Percentiles rank a stretch among this genome's conserved stretches.
Conservation (phyloP, 2,888 invertebrate species). For the Acleris literana region DNA sequence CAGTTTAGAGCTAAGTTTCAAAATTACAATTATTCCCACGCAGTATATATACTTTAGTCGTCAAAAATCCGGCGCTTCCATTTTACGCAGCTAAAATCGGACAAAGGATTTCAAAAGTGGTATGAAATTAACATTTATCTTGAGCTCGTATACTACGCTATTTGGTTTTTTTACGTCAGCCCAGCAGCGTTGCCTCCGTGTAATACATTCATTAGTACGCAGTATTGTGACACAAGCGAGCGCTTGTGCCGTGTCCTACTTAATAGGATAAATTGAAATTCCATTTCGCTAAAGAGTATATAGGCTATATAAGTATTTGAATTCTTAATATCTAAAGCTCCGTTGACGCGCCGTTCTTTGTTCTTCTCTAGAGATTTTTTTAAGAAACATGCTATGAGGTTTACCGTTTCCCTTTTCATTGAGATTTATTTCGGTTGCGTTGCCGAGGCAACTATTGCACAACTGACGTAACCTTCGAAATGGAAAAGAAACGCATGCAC, state of each 20-base stretch:
- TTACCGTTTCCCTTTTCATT: background rate
- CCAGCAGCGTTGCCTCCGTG: conserved; percentile 57
- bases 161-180: conserved; percentile 40
- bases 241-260: conserved; percentile 68
- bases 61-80: conserved; percentile 5
- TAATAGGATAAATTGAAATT: conserved; percentile 78
- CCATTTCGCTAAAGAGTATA: conserved; percentile 77
- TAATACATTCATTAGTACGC: conserved; percentile 66
- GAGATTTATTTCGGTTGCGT: conserved; percentile 60
- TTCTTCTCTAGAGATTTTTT: background rate
- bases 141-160: conserved; percentile 12
- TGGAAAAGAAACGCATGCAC: conserved; percentile 71
- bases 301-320: conserved; percentile 40
- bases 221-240: conserved; percentile 60
- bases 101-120: conserved; percentile 30
- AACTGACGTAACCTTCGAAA: conserved; percentile 69
- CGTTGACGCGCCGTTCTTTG: background rate
- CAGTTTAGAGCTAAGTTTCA: no score
- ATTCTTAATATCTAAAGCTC: background rate
- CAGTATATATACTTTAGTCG: background rate
- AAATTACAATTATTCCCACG: no score
- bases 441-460: conserved; percentile 63
- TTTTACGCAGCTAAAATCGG: conserved; percentile 14
- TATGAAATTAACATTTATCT: conserved; percentile 26
- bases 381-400: no score